phyloP scores from a whole-genome alignment of 2,113 vertebrate species.

The Sigmodon hispidus region DNA sequence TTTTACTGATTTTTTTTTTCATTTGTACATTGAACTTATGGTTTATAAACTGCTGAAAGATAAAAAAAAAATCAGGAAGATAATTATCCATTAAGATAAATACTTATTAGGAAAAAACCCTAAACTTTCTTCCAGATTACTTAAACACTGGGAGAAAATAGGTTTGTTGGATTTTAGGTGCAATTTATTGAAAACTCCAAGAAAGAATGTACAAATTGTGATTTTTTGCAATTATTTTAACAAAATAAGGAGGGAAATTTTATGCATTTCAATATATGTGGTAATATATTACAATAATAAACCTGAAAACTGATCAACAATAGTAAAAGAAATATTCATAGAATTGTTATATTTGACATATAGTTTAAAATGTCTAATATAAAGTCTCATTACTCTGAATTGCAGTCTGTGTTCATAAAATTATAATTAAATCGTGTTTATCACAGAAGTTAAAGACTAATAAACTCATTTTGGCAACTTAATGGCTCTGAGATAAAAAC shows the following conservation, averaged over 20 bases:
- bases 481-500: background rate
- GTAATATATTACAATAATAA: background rate
- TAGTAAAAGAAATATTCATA: background rate
- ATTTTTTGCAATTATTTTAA: background rate
- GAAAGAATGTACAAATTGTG: background rate
- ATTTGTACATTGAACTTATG: background rate
- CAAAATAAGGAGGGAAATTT: background rate
- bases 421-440: constrained; percentile 13
- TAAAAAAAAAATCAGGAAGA: background rate
- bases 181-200: background rate
- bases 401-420: background rate
- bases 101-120: background rate
- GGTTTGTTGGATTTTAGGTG: background rate
- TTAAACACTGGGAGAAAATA: background rate
- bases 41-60: background rate
- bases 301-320: background rate
- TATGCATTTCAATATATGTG: background rate
- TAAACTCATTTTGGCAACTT: background rate
- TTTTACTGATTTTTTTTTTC: background rate
- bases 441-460: background rate
- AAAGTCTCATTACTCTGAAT: background rate
- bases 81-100: background rate
- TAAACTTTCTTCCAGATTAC: background rate
- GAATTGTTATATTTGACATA: background rate
- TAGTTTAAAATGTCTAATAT: background rate